Evolutionary conservation across 2,888 invertebrate genomes (phyloP).

Genomic region (Pasiphila rectangulata): DNA sequence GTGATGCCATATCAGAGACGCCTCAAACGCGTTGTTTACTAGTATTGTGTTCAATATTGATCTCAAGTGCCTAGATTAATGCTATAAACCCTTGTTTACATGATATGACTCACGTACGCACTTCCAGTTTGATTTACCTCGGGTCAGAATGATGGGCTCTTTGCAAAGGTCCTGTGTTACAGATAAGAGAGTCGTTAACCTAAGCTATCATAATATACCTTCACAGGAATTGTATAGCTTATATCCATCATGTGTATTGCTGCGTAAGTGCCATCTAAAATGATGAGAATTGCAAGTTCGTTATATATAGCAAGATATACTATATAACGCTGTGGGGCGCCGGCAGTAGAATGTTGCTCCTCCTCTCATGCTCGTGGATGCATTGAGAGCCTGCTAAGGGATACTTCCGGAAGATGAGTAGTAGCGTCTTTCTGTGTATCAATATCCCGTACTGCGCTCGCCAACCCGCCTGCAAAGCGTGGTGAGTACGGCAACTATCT

Average conservation of each 20-base stretch:
- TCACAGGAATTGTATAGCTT: background rate
- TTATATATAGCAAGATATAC: too few relatives aligned
- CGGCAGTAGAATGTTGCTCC: too few relatives aligned
- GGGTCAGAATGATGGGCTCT: background rate
- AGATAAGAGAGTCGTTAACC: background rate
- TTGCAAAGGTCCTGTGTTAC: background rate
- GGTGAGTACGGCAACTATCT: too few relatives aligned
- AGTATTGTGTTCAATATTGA: background rate
- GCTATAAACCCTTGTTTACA: slow-evolving; percentile 7
- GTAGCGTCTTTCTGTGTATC: too few relatives aligned
- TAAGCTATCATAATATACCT: background rate
- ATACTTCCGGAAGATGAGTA: too few relatives aligned
- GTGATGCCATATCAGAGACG: slow-evolving; percentile 4
- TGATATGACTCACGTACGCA: slow-evolving; percentile 15
- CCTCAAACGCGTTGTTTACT: background rate
- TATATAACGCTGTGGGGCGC: too few relatives aligned
- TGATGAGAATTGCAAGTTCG: too few relatives aligned
- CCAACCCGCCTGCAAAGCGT: too few relatives aligned
- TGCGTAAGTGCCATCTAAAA: background rate
- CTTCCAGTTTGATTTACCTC: slow-evolving; percentile 3
- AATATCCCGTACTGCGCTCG: too few relatives aligned
- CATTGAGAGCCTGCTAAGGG: too few relatives aligned
- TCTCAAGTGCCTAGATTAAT: slow-evolving; percentile 4
- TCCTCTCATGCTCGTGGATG: too few relatives aligned
- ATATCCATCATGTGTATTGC: background rate